Base-by-base conservation (phyloP, 2,888 invertebrate genomes). In the Lasiommata megera region DNA sequence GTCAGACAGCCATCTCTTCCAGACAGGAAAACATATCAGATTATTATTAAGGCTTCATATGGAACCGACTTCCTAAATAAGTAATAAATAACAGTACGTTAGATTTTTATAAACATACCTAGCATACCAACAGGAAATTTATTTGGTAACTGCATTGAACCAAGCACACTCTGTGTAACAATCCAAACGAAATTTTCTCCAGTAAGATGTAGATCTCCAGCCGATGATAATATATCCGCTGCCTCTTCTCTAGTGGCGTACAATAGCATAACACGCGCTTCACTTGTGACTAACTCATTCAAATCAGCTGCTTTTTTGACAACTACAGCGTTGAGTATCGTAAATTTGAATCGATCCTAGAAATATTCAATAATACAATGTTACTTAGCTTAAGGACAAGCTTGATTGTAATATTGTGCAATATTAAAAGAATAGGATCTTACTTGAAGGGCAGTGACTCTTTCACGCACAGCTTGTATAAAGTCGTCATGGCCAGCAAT, bases 131-230 rank as follows among this genome's bases (percentile, higher is more conserved):
- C 95, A 0, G 97, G 97, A 82, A 97, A 97, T 78, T 96, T 89
- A 70, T 89, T 86, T 2, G 88, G 82, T 65, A 84, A 87, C 60
- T 96, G 95, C 74, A 94, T 92, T 68, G 95, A 95, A 71, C 96
- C 96, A 60, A 98, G 96, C 66, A 97, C 97, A 77, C 96, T 97
- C 82, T 98, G 98, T 50, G 98, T 98, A 16, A 97, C 98, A 58
- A 98, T 97, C 98, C 98, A 98, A 8, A 98, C 96, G 83, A 98
- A 98, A 82, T 97, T 97, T 83, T 97, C 97, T 7, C 96, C 96
- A 3, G 96, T 96, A 62, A 97, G 93, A 67, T 95, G 95, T 69
- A 94, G 91, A 69, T 94, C 94, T 57, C 93, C 92, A 2, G 97
- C 97, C 29, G 94, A 94, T 31, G 93, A 92, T 69, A 98, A 90